A percentile compares a stretch with the other conserved stretches of the same genome.
Evolutionary conservation across 2,113 vertebrate genomes (phyloP).

Genomic region (Tylochromis polylepis): DNA sequence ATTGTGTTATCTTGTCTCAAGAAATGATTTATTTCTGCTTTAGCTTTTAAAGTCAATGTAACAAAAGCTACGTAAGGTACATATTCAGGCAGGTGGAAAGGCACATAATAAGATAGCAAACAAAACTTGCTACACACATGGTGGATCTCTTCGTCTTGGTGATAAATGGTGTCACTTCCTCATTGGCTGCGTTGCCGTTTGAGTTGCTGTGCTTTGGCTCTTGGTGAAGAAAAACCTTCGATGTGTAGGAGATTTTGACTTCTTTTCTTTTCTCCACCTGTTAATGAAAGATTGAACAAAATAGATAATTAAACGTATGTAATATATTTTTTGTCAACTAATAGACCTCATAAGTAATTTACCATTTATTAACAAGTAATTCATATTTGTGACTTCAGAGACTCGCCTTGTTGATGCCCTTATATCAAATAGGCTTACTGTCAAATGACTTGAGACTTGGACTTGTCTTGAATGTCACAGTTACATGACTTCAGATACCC

Average conservation of each 20-base stretch:
- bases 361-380: not conserved
- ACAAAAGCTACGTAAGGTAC: not conserved
- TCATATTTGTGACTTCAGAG: too few relatives aligned
- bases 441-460: too few relatives aligned
- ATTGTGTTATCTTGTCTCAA: not conserved
- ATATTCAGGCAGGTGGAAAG: not conserved
- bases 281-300: not conserved
- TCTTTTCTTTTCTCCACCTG: conserved; percentile 63
- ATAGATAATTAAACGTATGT: not conserved
- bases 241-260: conserved; percentile 65
- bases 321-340: not conserved
- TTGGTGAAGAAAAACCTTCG: conserved; percentile 68
- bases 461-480: not conserved
- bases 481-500: not conserved
- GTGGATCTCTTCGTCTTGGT: conserved; percentile 38
- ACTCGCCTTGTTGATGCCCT: too few relatives aligned
- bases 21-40: not conserved
- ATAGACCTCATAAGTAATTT: not conserved
- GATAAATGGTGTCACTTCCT: conserved; percentile 52
- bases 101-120: not conserved
- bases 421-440: too few relatives aligned
- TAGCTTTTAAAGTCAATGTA: not conserved
- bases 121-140: conserved; percentile 35
- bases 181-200: conserved; percentile 27
- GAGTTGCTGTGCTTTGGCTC: conserved; percentile 45